Conservation (phyloP, 2,797 vertebrate species). For the Chelon auratus region DNA sequence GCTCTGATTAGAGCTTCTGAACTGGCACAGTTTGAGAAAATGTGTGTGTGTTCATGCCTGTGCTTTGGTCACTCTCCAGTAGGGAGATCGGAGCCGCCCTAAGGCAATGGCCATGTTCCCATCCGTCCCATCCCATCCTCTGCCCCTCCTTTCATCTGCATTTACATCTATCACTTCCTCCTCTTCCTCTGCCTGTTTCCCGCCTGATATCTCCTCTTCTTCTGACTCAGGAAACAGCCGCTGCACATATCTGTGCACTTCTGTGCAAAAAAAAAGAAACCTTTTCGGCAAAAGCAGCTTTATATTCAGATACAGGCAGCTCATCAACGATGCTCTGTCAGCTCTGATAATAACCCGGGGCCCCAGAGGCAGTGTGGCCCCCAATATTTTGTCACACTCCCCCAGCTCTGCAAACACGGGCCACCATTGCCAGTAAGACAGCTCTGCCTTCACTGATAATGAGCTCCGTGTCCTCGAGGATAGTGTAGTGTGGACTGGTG, state of each 20-base stretch:
- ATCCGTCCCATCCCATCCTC: conserved; percentile 26
- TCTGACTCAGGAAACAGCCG: conserved; percentile 49
- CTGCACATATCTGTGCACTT: conserved; percentile 31
- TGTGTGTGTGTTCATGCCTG: conserved; percentile 36
- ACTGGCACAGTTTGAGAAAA: conserved; percentile 59
- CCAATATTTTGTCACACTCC: conserved; percentile 68
- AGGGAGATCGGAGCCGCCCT: conserved; percentile 60
- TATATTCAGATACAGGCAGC: conserved; percentile 48
- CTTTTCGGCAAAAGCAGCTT: conserved; percentile 26
- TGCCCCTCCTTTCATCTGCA: conserved; percentile 69
- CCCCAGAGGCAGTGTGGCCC: conserved; percentile 42
- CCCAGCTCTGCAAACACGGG: conserved; percentile 65
- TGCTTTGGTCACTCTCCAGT: conserved; percentile 77
- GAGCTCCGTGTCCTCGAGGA: conserved; percentile 73
- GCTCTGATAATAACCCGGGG: conserved; percentile 72
- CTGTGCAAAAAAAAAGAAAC: conserved; percentile 1
- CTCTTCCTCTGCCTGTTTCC: conserved; percentile 52
- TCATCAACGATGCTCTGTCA: conserved; percentile 69
- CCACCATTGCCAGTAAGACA: conserved; percentile 53
- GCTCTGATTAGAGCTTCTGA: conserved; percentile 65
- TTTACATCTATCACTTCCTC: conserved; percentile 42
- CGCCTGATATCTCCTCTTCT: conserved; percentile 47
- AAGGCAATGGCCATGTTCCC: conserved; percentile 66
- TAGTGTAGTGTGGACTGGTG: conserved; percentile 54
- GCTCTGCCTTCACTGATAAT: conserved; percentile 73